Evolutionary conservation across 2,113 vertebrate species (phyloP), one percentile per base, ranked within the genome.

Genomic region (Oreochromis niloticus): DNA sequence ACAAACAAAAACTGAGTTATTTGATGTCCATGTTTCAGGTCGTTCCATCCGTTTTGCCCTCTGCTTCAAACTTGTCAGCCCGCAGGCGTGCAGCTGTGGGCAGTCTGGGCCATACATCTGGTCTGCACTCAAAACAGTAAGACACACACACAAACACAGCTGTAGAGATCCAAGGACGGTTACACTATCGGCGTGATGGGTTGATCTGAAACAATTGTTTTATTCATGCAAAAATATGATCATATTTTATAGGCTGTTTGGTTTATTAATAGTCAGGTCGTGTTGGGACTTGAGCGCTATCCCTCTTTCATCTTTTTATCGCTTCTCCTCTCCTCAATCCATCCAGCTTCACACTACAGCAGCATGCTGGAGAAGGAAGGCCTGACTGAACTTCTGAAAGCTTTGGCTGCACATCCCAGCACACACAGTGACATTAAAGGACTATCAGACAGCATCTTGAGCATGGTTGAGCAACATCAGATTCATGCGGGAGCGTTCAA

Each of bases 71-170:
- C 97, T 66, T 96, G 95, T 87, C 97, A 97, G 92, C 97, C 98
- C n/a, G 94, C 98, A 3, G 98, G 98, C 71, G 98, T 99, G 54
- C 98, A 99, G 95, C 96, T 99, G 19, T 99, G 98, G 98, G 98
- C 98, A 84, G 98, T 97, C 80, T 99, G 98, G 98, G 98, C 98
- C 75, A 97, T 99, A 95, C 97, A 97, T 56, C 98, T 98, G 0
- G 97, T 99, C 89, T 98, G 97, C 96, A 97, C 96, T 94, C 98
- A 98, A 94, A 98, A 98, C 90, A 96, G 98, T 99, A 97, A 87
- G 97, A 85, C 13, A n/a, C 36, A 85, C 14, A 61, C 57, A 85
- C 48, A 85, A 56, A 84, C 56, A 80, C 46, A 22, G 24, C 36
- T 43, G 13, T 41, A 48, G 80, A 24, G n/a, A 50, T 81, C 50